Percentiles rank a stretch among this genome's conserved stretches.
Evolutionary conservation across 1,140 invertebrate species (phyloP).

Genomic region (Drosophila nigrodunni): DNA sequence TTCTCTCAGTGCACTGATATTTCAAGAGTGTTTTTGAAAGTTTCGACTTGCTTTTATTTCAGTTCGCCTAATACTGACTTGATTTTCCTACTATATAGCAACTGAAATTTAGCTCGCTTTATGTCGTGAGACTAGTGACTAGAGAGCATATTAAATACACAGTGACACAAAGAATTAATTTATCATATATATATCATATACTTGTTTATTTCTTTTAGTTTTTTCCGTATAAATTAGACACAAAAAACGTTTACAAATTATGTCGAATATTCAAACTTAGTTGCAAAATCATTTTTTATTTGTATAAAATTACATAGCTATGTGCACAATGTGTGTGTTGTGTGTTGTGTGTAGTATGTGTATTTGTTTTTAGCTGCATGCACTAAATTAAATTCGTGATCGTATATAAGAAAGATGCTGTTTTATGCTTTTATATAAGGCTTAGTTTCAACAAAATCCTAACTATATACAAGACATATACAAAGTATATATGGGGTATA

Average conservation of each 20-base stretch:
- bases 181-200: slow-evolving; percentile 38
- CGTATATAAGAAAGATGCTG: slow-evolving; percentile 57
- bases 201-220: slow-evolving; percentile 51
- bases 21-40: no score
- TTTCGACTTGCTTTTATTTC: no score
- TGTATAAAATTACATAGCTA: slow-evolving; percentile 55
- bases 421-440: slow-evolving; percentile 33
- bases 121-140: no score
- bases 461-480: slow-evolving; percentile 44
- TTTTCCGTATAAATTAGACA: slow-evolving; percentile 74
- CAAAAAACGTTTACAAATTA: slow-evolving; percentile 75
- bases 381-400: slow-evolving; percentile 72
- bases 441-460: slow-evolving; percentile 39
- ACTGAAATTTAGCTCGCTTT: no score
- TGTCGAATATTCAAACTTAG: slow-evolving; percentile 62
- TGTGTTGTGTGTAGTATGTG: neutral
- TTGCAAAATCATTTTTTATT: slow-evolving; percentile 51
- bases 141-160: no score
- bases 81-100: no score
- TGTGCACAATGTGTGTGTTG: slow-evolving; percentile 23
- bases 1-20: no score
- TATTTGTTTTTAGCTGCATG: slow-evolving; percentile 34
- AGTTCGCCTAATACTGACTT: no score
- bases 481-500: slow-evolving; percentile 17
- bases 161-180: neutral